phyloP scores from a whole-genome alignment of 1,140 invertebrate species.

The Sitobion miscanthi region DNA sequence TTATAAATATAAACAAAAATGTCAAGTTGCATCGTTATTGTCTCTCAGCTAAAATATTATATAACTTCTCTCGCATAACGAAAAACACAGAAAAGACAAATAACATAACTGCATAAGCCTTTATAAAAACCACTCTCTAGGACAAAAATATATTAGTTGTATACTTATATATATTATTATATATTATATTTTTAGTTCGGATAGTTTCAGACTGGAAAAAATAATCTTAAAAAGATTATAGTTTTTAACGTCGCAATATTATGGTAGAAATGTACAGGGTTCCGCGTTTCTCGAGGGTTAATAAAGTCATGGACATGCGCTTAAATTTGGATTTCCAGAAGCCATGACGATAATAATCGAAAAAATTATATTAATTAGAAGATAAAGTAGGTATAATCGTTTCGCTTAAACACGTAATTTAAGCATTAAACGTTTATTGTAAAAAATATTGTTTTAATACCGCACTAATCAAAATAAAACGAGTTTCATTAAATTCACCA shows the following conservation, averaged over 20 bases:
- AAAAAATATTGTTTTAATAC: not conserved
- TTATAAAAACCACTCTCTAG: not conserved
- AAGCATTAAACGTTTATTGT: not conserved
- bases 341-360: not conserved
- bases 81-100: not conserved
- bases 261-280: not conserved
- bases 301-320: not conserved
- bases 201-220: not conserved
- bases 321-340: slow-evolving; percentile 12
- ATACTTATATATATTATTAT: not conserved
- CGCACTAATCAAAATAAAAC: not conserved
- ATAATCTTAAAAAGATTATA: not conserved
- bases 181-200: not conserved
- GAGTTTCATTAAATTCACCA: not conserved
- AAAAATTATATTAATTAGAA: not conserved
- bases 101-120: not conserved
- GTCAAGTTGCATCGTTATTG: not conserved
- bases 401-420: not conserved
- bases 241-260: not conserved
- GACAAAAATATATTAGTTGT: not conserved
- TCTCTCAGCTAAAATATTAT: not conserved
- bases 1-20: not conserved
- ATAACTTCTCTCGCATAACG: not conserved
- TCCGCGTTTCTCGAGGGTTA: not conserved
- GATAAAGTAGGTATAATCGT: not conserved